These are phyloP conservation scores for Bombylius discolor DNA, from an alignment of 2,888 invertebrate genomes.

Conservation along the genomic window DNA sequence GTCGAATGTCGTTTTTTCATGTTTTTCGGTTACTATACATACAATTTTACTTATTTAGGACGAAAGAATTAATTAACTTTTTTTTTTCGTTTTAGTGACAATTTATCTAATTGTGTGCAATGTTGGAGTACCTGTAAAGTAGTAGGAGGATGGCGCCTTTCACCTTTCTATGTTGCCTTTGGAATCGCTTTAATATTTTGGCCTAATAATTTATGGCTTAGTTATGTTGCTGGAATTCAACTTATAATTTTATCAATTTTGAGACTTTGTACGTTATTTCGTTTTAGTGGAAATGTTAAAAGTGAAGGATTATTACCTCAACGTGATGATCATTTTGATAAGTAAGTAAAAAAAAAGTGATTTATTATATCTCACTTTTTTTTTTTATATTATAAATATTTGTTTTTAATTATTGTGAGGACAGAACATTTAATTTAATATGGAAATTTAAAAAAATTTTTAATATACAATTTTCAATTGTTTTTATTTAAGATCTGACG, in stretches of 20 bases:
- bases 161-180: slow-evolving; percentile 28
- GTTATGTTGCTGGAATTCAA: slow-evolving; percentile 39
- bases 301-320: slow-evolving; percentile 32
- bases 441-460: no score
- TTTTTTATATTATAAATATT: not conserved
- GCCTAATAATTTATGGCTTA: slow-evolving; percentile 40
- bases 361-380: not conserved
- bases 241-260: slow-evolving; percentile 37
- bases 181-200: slow-evolving; percentile 29
- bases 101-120: slow-evolving; percentile 23
- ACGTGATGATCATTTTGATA: slow-evolving; percentile 29
- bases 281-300: slow-evolving; percentile 24
- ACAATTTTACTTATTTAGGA: no score
- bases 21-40: no score
- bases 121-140: slow-evolving; percentile 26
- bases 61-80: not conserved
- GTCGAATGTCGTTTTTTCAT: no score
- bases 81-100: slow-evolving; percentile 20
- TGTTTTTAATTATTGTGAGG: no score
- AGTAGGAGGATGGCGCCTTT: slow-evolving; percentile 30
- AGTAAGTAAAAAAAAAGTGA: slow-evolving; percentile 18
- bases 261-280: slow-evolving; percentile 31
- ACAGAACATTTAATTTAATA: no score
- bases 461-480: slow-evolving; percentile 3
- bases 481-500: slow-evolving; percentile 24